Conservation (phyloP, 2,797 vertebrate genomes). For the Liasis olivaceus region DNA sequence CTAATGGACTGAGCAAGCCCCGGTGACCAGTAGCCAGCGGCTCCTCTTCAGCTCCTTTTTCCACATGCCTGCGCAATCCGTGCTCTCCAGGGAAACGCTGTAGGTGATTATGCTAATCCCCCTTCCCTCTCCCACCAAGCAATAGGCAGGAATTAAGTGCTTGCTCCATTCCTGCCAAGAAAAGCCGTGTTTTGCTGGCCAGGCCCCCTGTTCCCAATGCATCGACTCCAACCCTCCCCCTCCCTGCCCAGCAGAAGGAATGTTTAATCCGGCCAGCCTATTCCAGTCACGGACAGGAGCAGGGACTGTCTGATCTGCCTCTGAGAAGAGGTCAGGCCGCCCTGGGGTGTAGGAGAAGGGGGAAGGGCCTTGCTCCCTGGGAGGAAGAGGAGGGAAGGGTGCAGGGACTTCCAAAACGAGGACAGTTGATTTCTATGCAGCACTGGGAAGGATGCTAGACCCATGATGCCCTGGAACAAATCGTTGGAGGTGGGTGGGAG, state of each 20-base stretch:
- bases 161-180: not conserved
- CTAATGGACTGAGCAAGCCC: not conserved
- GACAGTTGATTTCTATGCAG: not conserved
- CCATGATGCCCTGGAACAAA: not conserved
- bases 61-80: slow-evolving; percentile 58
- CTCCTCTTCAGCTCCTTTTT: slow-evolving; percentile 35
- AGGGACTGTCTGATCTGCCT: slow-evolving; percentile 18
- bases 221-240: slow-evolving; percentile 54
- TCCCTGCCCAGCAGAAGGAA: slow-evolving; percentile 26
- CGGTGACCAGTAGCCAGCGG: slow-evolving; percentile 1
- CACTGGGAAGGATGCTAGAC: not conserved
- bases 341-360: not conserved
- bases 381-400: not conserved
- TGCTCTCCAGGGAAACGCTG: slow-evolving; percentile 26
- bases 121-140: slow-evolving; percentile 10
- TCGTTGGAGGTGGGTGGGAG: too few species aligned
- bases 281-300: slow-evolving; percentile 33
- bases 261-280: slow-evolving; percentile 34
- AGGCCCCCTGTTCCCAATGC: slow-evolving; percentile 63
- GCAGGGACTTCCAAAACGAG: not conserved
- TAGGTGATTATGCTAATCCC: slow-evolving; percentile 57
- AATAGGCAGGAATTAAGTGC: slow-evolving; percentile 20
- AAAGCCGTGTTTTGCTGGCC: not conserved
- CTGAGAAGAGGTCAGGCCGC: slow-evolving; percentile 30
- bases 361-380: not conserved